Conservation (phyloP, 2,888 invertebrate genomes). For the Catocala fraxini region DNA sequence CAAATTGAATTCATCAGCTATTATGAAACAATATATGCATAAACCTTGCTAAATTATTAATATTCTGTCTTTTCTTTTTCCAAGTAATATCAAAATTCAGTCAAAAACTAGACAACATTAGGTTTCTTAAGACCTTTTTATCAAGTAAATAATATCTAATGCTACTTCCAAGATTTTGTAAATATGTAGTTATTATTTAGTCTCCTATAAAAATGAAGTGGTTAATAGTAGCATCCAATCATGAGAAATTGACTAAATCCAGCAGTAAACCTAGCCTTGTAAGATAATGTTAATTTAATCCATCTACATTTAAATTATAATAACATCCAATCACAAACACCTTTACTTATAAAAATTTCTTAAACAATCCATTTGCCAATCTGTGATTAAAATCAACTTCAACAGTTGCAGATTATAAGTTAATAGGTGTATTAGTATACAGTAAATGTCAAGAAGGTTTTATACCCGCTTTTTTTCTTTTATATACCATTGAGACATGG, state of each 20-base stretch:
- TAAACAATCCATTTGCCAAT: constrained; percentile 46
- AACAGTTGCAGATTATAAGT: constrained; percentile 25
- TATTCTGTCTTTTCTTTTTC: no score
- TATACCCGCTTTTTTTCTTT: background rate
- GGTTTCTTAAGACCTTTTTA: no score
- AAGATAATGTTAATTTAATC: constrained; percentile 52
- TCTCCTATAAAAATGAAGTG: no score
- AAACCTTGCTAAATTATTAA: no score
- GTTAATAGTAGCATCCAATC: background rate
- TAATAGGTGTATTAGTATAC: constrained; percentile 19
- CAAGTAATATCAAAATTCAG: no score
- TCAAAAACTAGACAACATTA: no score
- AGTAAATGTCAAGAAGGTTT: constrained; percentile 19
- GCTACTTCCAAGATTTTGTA: no score
- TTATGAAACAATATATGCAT: no score
- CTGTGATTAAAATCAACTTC: constrained; percentile 28
- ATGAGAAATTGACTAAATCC: constrained; percentile 30
- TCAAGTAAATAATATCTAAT: no score
- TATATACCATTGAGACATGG: no score
- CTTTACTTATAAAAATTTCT: constrained; percentile 38
- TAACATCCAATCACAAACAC: constrained; percentile 39
- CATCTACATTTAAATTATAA: constrained; percentile 46
- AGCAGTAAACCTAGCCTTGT: constrained; percentile 43
- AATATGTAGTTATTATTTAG: no score
- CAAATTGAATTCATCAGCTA: no score